Percentiles rank a stretch among this genome's conserved stretches.
phyloP scores from a whole-genome alignment of 2,113 vertebrate genomes.

The Cottus gobio region DNA sequence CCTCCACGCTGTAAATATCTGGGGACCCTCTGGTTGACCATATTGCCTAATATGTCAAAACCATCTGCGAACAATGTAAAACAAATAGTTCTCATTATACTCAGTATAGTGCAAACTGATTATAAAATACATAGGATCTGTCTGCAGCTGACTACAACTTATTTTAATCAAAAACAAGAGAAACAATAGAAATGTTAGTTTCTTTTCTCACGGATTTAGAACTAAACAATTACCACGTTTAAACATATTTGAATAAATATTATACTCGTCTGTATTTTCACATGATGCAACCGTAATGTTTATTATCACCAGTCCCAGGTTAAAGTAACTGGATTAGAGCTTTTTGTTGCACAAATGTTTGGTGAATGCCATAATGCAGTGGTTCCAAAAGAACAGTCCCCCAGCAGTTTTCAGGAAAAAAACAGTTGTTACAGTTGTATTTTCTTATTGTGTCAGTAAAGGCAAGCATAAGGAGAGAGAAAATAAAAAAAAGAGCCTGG shows the following conservation, averaged over 20 bases:
- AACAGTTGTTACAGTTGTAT: slow-evolving; percentile 38
- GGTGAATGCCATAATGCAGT: neutral
- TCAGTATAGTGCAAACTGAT: neutral
- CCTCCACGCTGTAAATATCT: slow-evolving; percentile 40
- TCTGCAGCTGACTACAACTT: slow-evolving; percentile 9
- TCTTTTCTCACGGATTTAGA: neutral
- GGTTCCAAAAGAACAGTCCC: slow-evolving; percentile 5
- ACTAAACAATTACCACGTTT: neutral
- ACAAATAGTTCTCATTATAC: slow-evolving; percentile 5
- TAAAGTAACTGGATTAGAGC: slow-evolving; percentile 20
- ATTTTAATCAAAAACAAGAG: neutral
- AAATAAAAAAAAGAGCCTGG: slow-evolving; percentile 60
- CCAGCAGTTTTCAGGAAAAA: slow-evolving; percentile 18
- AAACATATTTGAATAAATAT: neutral
- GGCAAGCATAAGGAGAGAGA: slow-evolving; percentile 41
- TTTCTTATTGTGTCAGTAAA: slow-evolving; percentile 38
- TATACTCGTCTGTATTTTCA: neutral
- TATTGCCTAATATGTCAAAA: slow-evolving; percentile 36
- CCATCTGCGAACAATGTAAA: slow-evolving; percentile 39
- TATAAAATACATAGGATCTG: neutral
- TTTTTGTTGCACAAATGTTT: slow-evolving; percentile 28
- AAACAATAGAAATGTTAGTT: neutral
- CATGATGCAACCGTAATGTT: slow-evolving; percentile 22
- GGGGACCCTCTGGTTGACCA: slow-evolving; percentile 32
- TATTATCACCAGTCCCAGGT: neutral